Evolutionary conservation across 2,888 invertebrate species (phyloP).

Genomic region (Sclerodermus sp.): DNA sequence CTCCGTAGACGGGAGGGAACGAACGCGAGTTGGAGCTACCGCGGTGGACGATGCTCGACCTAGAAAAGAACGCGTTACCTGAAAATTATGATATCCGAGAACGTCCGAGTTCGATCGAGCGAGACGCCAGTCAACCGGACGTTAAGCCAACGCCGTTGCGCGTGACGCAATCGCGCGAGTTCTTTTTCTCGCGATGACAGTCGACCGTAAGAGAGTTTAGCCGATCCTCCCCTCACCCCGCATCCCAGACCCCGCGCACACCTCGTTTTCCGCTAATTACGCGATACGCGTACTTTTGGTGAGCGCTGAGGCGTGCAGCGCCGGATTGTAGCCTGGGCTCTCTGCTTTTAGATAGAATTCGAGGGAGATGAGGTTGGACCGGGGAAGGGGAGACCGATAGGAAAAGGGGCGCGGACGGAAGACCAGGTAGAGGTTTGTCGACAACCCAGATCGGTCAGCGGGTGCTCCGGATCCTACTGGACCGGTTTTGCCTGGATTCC

Average conservation of each 20-base stretch:
- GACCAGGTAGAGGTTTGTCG: constrained; percentile 31
- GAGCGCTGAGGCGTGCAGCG: no score
- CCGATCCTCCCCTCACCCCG: no score
- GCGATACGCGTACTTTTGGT: no score
- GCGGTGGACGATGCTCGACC: no score
- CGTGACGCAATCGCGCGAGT: background rate
- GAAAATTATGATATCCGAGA: background rate
- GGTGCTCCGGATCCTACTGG: constrained; percentile 53
- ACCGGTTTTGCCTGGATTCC: constrained; percentile 55
- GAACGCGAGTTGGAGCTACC: no score
- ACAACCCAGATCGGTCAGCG: constrained; percentile 34
- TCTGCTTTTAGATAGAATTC: constrained; percentile 1
- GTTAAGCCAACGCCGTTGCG: background rate
- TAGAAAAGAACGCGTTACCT: background rate
- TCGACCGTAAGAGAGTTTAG: no score
- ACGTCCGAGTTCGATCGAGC: background rate
- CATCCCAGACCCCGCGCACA: no score
- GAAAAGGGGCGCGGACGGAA: constrained; percentile 12
- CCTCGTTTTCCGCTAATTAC: no score
- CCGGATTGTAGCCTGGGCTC: no score
- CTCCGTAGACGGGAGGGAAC: no score
- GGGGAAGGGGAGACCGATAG: constrained; percentile 5
- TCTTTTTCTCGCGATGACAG: no score
- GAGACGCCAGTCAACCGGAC: background rate
- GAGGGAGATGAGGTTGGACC: background rate